These are phyloP conservation scores for Zele albiditarsus DNA, from an alignment of 2,888 invertebrate genomes.

Conservation along the genomic window DNA sequence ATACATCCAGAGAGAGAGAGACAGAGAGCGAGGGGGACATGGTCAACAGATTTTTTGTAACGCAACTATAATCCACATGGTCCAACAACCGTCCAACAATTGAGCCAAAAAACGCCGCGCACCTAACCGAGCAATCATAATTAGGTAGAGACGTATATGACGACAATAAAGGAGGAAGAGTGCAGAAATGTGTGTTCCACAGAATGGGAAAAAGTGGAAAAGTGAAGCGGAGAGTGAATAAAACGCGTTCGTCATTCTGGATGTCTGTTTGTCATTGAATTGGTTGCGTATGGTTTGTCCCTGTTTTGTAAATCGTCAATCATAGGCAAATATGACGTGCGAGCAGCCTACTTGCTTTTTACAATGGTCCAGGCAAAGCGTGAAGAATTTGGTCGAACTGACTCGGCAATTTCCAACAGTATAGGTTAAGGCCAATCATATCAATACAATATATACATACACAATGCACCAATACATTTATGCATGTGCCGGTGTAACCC, in stretches of 20 bases:
- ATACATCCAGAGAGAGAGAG: not conserved
- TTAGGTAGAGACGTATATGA: constrained; percentile 50
- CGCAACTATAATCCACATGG: not conserved
- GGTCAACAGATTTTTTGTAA: constrained; percentile 28
- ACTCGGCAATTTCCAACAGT: constrained; percentile 69
- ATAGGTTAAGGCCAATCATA: constrained; percentile 18
- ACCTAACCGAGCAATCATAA: constrained; percentile 65
- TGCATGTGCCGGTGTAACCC: not conserved
- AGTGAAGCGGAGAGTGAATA: constrained; percentile 56
- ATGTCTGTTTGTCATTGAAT: constrained; percentile 57
- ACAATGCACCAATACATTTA: not conserved
- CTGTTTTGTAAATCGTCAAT: constrained; percentile 67
- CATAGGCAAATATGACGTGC: constrained; percentile 73
- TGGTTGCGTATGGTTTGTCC: constrained; percentile 34
- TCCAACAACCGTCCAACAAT: constrained; percentile 33
- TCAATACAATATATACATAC: constrained; percentile 23
- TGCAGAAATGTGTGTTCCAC: constrained; percentile 65
- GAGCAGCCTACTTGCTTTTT: constrained; percentile 50
- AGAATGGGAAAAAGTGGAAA: constrained; percentile 38
- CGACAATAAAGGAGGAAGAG: constrained; percentile 48
- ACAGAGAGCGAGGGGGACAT: not conserved
- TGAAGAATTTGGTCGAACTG: constrained; percentile 70
- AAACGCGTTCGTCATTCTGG: constrained; percentile 67
- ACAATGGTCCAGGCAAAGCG: constrained; percentile 61
- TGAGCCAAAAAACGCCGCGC: constrained; percentile 56